phyloP scores from a whole-genome alignment of 1,140 invertebrate genomes.

The Euura saliciscinereae region DNA sequence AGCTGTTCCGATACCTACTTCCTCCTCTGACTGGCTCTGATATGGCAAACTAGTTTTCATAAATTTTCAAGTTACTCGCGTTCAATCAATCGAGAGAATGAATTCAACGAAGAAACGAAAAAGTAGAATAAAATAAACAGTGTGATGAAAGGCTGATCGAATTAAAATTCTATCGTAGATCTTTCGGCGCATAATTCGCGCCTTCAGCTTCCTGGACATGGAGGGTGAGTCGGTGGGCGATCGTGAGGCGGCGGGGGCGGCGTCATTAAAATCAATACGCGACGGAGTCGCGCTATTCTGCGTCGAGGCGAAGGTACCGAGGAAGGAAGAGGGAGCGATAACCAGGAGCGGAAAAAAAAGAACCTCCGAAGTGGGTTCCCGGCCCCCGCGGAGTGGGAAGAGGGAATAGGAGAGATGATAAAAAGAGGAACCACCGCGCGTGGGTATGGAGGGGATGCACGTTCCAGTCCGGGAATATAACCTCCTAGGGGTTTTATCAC shows the following conservation, averaged over 20 bases:
- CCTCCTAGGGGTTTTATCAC: background rate
- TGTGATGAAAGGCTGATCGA: too few relatives aligned
- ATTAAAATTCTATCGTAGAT: too few relatives aligned
- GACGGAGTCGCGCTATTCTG: conserved; percentile 30
- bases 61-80: too few relatives aligned
- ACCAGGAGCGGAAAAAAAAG: conserved; percentile 8
- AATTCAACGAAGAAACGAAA: too few relatives aligned
- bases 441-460: too few relatives aligned
- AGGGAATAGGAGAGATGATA: conserved; percentile 23
- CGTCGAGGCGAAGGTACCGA: conserved; percentile 15
- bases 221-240: conserved; percentile 22
- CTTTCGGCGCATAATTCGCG: conserved; percentile 43
- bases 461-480: too few relatives aligned
- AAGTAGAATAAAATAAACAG: too few relatives aligned
- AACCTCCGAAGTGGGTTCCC: conserved; percentile 12
- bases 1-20: too few relatives aligned
- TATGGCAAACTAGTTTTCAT: too few relatives aligned
- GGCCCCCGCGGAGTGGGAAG: conserved; percentile 35
- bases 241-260: conserved; percentile 37
- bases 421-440: background rate
- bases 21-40: too few relatives aligned
- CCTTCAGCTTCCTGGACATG: conserved; percentile 48
- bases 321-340: conserved; percentile 21
- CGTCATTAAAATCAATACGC: conserved; percentile 63
- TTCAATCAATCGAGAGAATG: too few relatives aligned